Conservation (phyloP, 2,797 vertebrate genomes). For the Cryptoblepharus egeriae region DNA sequence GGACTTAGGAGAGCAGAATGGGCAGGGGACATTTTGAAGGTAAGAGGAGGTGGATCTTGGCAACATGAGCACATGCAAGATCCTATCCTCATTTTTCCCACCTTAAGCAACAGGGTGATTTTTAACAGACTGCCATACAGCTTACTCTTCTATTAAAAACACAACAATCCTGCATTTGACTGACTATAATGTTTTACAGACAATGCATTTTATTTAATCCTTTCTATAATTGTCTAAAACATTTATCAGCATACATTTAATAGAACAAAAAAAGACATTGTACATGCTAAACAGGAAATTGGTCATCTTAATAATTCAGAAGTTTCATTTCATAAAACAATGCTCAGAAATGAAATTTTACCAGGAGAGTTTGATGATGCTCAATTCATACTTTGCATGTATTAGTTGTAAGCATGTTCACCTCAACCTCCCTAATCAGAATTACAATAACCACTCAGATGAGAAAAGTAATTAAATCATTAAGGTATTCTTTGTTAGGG, state of each 20-base stretch:
- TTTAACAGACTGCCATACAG: slow-evolving; percentile 59
- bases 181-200: slow-evolving; percentile 44
- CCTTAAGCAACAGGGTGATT: slow-evolving; percentile 49
- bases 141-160: slow-evolving; percentile 47
- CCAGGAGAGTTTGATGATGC: slow-evolving; percentile 58
- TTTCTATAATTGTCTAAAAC: slow-evolving; percentile 64
- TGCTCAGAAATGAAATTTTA: slow-evolving; percentile 70
- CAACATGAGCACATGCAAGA: neutral
- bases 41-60: no score
- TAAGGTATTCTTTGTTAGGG: slow-evolving; percentile 68
- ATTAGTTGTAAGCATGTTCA: slow-evolving; percentile 68
- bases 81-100: neutral
- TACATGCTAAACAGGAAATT: slow-evolving; percentile 71
- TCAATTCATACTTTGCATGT: slow-evolving; percentile 69
- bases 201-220: slow-evolving; percentile 65
- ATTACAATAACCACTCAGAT: slow-evolving; percentile 70
- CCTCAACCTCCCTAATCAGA: slow-evolving; percentile 66
- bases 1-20: no score
- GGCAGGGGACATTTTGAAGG: no score
- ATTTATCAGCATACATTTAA: slow-evolving; percentile 67
- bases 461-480: slow-evolving; percentile 75
- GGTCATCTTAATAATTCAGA: slow-evolving; percentile 65
- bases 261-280: slow-evolving; percentile 64
- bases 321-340: slow-evolving; percentile 73
- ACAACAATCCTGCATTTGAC: slow-evolving; percentile 58